A percentile compares a stretch with the other conserved stretches of the same genome.
Conservation (phyloP, 2,888 invertebrate genomes). For the Xiphydria camelus region DNA sequence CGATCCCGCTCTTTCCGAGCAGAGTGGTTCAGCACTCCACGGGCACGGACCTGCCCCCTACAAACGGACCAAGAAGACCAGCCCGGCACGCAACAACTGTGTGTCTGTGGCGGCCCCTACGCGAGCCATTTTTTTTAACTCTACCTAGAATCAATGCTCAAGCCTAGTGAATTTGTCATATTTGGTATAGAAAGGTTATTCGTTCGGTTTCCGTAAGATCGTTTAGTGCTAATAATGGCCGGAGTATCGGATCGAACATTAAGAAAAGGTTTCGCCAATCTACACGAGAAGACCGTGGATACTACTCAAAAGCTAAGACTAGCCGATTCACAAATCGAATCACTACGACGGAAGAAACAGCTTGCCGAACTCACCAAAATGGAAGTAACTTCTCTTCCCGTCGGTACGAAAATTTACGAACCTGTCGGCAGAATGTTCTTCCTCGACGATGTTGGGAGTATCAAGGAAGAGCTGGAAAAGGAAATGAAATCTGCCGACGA, state of each 20-base stretch:
- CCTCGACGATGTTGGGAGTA: conserved; percentile 67
- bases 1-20: too few relatives aligned
- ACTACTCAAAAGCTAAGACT: conserved; percentile 79
- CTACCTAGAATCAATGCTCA: too few relatives aligned
- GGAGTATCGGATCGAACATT: conserved; percentile 64
- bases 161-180: too few relatives aligned
- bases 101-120: too few relatives aligned
- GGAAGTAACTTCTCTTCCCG: conserved; percentile 65
- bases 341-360: conserved; percentile 68
- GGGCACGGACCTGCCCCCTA: too few relatives aligned
- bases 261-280: conserved; percentile 76
- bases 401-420: conserved; percentile 74
- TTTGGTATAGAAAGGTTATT: too few relatives aligned
- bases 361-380: conserved; percentile 72
- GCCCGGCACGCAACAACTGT: too few relatives aligned
- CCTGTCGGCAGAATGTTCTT: conserved; percentile 86
- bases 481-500: conserved; percentile 64
- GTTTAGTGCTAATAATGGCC: too few relatives aligned
- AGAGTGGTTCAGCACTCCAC: too few relatives aligned
- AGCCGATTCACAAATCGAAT: conserved; percentile 77
- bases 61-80: too few relatives aligned
- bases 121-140: too few relatives aligned
- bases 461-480: conserved; percentile 67
- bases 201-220: too few relatives aligned
- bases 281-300: conserved; percentile 80